phyloP scores from a whole-genome alignment of 1,140 invertebrate genomes.

The Conus ventricosus region DNA sequence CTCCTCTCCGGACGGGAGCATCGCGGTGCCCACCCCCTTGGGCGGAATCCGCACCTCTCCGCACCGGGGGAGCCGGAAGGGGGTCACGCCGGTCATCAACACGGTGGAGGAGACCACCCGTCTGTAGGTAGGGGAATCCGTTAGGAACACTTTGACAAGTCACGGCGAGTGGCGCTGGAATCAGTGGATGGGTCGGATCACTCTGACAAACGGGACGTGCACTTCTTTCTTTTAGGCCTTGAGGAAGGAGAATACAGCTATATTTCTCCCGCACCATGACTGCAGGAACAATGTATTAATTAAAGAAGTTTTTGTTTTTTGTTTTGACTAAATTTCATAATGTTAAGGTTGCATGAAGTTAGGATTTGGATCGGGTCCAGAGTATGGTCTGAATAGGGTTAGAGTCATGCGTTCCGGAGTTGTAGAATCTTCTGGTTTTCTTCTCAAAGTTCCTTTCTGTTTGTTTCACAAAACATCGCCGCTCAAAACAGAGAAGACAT shows the following conservation, averaged over 20 bases:
- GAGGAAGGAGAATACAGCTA: not conserved
- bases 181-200: no score
- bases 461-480: no score
- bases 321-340: no score
- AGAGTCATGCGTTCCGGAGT: no score
- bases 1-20: not conserved
- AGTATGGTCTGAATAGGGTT: no score
- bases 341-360: no score
- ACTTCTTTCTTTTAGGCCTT: not conserved
- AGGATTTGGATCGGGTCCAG: no score
- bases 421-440: no score
- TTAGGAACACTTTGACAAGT: not conserved
- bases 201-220: not conserved
- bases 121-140: not conserved
- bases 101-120: constrained; percentile 22
- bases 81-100: not conserved
- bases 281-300: no score
- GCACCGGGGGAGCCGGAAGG: not conserved
- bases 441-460: no score
- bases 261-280: not conserved
- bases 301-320: no score
- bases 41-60: constrained; percentile 3
- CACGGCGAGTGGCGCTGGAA: not conserved
- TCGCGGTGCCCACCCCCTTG: not conserved
- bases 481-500: no score